Evolutionary conservation across 2,797 vertebrate species (phyloP).

Genomic region (Peromyscus melanophrys): DNA sequence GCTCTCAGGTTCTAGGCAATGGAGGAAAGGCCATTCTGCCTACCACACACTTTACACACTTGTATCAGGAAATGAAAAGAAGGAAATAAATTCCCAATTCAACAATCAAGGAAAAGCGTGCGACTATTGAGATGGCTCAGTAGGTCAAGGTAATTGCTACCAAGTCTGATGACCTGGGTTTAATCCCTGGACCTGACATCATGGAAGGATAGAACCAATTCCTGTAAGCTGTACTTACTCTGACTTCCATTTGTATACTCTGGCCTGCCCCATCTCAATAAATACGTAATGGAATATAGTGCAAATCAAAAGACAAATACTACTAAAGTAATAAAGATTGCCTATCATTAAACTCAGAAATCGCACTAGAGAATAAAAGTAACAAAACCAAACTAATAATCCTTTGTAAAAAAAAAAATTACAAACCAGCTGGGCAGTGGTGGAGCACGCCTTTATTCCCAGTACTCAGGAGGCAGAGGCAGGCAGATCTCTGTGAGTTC

Average conservation of each 20-base stretch:
- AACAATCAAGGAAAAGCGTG: background rate
- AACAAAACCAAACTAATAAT: slow-evolving; percentile 28
- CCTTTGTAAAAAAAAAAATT: background rate
- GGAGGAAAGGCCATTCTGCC: background rate
- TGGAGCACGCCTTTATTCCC: too few relatives aligned
- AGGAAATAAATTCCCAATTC: background rate
- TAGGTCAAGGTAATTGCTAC: too few relatives aligned
- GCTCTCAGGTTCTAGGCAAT: background rate
- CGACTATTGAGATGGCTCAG: background rate
- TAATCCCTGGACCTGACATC: background rate
- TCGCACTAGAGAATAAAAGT: background rate
- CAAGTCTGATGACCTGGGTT: background rate
- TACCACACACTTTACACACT: background rate
- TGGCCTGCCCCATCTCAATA: background rate
- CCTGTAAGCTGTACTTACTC: background rate
- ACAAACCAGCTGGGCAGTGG: too few relatives aligned
- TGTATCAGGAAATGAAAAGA: background rate
- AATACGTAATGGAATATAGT: background rate
- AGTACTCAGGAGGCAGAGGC: too few relatives aligned
- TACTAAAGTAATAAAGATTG: background rate
- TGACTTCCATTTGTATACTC: background rate
- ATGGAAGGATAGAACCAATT: background rate
- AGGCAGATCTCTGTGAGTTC: too few relatives aligned
- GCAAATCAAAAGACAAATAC: background rate
- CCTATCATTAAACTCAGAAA: background rate